These are phyloP conservation scores for Pterostichus niger DNA, from an alignment of 2,888 invertebrate species.

Conservation along the genomic window DNA sequence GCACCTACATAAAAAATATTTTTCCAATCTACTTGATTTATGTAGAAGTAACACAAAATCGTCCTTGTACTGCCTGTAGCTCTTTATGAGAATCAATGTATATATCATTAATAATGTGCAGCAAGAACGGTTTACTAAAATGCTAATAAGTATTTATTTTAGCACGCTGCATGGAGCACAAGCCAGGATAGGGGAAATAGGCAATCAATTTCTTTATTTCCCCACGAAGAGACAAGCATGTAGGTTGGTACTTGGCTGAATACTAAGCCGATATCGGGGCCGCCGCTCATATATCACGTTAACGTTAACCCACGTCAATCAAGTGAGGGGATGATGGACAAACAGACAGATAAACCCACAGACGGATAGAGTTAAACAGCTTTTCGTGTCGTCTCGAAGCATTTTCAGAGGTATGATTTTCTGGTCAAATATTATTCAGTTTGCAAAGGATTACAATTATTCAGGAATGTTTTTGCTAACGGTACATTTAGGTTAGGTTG, in stretches of 20 bases:
- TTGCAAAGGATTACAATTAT: too few species aligned
- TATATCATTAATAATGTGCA: too few species aligned
- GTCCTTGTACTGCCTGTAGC: too few species aligned
- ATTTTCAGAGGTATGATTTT: constrained; percentile 25
- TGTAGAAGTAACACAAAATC: too few species aligned
- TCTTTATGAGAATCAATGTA: too few species aligned
- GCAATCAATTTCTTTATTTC: constrained; percentile 58
- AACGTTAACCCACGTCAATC: constrained; percentile 58
- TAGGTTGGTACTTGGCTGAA: constrained; percentile 38
- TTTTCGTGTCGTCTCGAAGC: constrained; percentile 50
- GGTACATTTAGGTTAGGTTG: too few species aligned
- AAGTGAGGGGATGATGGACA: constrained; percentile 57
- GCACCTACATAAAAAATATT: too few species aligned
- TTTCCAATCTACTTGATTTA: too few species aligned
- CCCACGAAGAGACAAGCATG: constrained; percentile 49
- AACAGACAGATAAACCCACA: constrained; percentile 63
- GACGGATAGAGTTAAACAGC: constrained; percentile 54
- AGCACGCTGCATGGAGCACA: not conserved
- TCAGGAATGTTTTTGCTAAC: too few species aligned
- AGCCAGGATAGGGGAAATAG: constrained; percentile 15
- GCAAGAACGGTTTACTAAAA: not conserved
- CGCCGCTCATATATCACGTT: constrained; percentile 57
- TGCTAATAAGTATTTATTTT: constrained; percentile 38
- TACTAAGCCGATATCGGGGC: constrained; percentile 54
- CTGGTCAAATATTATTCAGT: not conserved